A percentile compares a stretch with the other conserved stretches of the same genome.
These are phyloP conservation scores for Drosophila guanche DNA, from an alignment of 1,140 invertebrate genomes.

Conservation along the genomic window DNA sequence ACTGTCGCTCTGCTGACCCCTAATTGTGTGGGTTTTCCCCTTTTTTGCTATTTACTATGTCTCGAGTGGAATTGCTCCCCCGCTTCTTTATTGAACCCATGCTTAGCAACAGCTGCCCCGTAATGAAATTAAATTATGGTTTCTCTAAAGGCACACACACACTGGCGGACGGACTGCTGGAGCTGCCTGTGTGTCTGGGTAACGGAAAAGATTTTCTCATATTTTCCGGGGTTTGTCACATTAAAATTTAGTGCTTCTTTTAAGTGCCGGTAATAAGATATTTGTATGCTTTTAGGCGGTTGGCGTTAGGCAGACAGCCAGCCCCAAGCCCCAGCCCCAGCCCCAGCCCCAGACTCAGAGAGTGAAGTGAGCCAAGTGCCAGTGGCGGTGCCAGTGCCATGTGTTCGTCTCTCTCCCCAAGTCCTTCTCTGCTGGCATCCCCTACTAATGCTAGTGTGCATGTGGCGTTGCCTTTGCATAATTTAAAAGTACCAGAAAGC, in stretches of 20 bases:
- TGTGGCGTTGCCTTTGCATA: constrained; percentile 11
- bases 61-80: neutral
- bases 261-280: constrained; percentile 31
- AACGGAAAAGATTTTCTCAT: neutral
- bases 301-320: constrained; percentile 4
- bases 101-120: constrained; percentile 19
- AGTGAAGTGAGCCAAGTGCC: too few species aligned
- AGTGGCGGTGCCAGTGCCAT: neutral
- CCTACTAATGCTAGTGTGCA: neutral
- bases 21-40: too few species aligned
- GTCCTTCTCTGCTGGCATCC: too few species aligned
- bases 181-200: neutral
- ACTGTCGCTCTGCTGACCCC: too few species aligned
- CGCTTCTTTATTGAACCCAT: constrained; percentile 1
- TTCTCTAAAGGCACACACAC: constrained; percentile 2
- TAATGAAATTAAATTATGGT: constrained; percentile 36
- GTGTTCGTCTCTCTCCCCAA: neutral
- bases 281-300: constrained; percentile 24
- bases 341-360: too few species aligned
- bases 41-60: too few species aligned
- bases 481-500: constrained; percentile 10
- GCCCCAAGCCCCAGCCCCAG: neutral
- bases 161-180: neutral
- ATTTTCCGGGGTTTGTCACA: constrained; percentile 21
- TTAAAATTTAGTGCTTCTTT: constrained; percentile 35